Percentiles rank a stretch among this genome's conserved stretches.
Evolutionary conservation across 2,888 invertebrate species (phyloP).

Genomic region (Patella depressa): DNA sequence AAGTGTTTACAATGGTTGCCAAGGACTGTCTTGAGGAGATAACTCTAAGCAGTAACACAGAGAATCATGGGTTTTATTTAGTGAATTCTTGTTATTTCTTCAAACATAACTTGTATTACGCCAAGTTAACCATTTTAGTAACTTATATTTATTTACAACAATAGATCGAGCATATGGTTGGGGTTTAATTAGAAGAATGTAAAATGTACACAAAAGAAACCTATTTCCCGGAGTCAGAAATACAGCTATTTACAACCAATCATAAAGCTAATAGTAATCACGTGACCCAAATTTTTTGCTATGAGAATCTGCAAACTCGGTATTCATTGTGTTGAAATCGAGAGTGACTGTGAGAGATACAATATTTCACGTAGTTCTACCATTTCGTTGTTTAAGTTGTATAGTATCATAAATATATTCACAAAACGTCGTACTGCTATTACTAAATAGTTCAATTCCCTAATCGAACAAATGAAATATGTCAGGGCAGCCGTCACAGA

Average conservation of each 20-base stretch:
- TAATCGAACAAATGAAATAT: constrained; percentile 11
- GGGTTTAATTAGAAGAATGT: background rate
- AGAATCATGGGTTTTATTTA: constrained; percentile 9
- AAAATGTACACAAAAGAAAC: background rate
- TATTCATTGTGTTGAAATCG: background rate
- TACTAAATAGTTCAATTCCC: too few species aligned
- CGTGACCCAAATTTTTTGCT: constrained; percentile 2
- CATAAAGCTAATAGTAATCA: background rate
- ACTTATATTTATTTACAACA: too few species aligned
- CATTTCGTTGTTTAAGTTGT: too few species aligned
- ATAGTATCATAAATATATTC: too few species aligned
- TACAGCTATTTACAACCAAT: background rate
- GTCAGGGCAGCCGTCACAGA: constrained; percentile 38
- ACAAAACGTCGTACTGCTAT: too few species aligned
- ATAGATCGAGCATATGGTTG: background rate
- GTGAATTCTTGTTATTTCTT: background rate
- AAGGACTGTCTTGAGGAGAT: background rate
- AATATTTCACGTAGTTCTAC: background rate
- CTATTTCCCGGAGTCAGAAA: constrained; percentile 3
- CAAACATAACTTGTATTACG: background rate
- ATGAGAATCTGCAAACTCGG: constrained; percentile 2
- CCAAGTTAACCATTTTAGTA: too few species aligned
- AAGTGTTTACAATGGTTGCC: background rate
- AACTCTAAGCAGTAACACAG: background rate
- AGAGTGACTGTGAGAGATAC: background rate